These are phyloP conservation scores for Drosophila arawakana DNA, from an alignment of 1,140 invertebrate genomes.

Conservation along the genomic window DNA sequence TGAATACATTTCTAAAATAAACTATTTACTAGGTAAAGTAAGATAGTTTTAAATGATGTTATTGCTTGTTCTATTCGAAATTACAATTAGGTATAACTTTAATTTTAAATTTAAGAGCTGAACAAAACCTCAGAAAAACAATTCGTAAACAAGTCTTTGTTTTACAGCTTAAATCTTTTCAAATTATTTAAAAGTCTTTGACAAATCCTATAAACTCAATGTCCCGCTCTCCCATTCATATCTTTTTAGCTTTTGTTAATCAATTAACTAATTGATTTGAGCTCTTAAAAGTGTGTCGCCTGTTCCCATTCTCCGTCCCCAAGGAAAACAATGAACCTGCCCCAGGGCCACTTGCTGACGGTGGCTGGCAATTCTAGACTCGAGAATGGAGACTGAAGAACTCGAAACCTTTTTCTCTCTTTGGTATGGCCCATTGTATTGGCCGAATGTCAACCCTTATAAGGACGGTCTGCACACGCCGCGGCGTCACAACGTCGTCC, in stretches of 20 bases:
- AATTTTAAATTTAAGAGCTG: too few species aligned
- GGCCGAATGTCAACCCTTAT: constrained; percentile 77
- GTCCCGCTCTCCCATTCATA: background rate
- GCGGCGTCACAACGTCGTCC: constrained; percentile 47
- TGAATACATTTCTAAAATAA: too few species aligned
- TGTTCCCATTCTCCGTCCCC: constrained; percentile 23
- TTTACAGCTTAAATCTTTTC: constrained; percentile 7
- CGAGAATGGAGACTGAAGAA: constrained; percentile 32
- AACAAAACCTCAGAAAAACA: too few species aligned
- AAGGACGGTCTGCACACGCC: constrained; percentile 57
- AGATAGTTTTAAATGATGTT: too few species aligned
- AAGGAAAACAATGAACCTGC: constrained; percentile 54
- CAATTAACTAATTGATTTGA: constrained; percentile 80
- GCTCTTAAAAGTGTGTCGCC: constrained; percentile 77
- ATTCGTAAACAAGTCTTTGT: background rate
- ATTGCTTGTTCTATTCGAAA: too few species aligned
- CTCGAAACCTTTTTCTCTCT: constrained; percentile 51
- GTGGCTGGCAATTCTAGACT: constrained; percentile 56
- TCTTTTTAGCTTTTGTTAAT: constrained; percentile 63
- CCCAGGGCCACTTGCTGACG: constrained; percentile 62
- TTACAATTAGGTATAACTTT: background rate
- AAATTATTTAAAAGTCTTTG: constrained; percentile 16
- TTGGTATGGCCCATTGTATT: too few species aligned
- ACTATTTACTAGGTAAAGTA: too few species aligned
- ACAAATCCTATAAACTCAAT: background rate